Percentiles rank a stretch among this genome's conserved stretches.
These are phyloP conservation scores for Chascanopsetta lugubris DNA, from an alignment of 2,113 vertebrate species.

Conservation along the genomic window DNA sequence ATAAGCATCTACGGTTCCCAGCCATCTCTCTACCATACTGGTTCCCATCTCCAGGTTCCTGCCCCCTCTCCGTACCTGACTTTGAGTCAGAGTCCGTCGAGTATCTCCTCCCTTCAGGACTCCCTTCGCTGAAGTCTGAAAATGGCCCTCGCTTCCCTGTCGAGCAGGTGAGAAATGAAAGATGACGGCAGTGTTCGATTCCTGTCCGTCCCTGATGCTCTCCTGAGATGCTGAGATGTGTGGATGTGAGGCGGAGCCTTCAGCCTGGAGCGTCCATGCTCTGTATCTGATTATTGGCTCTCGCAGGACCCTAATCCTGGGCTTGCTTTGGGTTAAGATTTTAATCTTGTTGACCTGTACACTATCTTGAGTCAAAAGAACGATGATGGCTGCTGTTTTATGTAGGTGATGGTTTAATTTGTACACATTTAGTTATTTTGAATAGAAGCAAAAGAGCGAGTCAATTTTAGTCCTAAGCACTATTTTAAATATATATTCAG, in stretches of 20 bases:
- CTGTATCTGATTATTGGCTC: conserved; percentile 72
- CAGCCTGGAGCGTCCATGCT: conserved; percentile 53
- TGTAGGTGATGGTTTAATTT: conserved; percentile 1
- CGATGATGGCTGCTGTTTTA: conserved; percentile 12
- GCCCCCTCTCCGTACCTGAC: conserved; percentile 64
- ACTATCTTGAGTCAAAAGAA: conserved; percentile 39
- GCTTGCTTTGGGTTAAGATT: conserved; percentile 75
- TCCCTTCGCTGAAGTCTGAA: conserved; percentile 74
- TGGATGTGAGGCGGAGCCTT: conserved; percentile 40
- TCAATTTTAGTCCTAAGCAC: neutral
- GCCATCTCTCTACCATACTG: neutral
- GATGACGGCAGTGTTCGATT: conserved; percentile 44
- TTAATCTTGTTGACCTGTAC: conserved; percentile 74
- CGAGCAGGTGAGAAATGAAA: conserved; percentile 45
- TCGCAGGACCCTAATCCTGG: conserved; percentile 69
- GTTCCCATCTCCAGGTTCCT: neutral
- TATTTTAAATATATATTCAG: neutral
- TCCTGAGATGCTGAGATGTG: neutral
- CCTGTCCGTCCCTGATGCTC: conserved; percentile 7
- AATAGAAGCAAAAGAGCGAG: neutral
- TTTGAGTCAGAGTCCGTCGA: conserved; percentile 79
- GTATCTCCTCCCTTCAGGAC: conserved; percentile 73
- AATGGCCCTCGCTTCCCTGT: conserved; percentile 75
- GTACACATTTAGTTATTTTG: neutral
- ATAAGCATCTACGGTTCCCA: no score